Percentiles rank a stretch among this genome's conserved stretches.
phyloP scores from a whole-genome alignment of 30 jellyfish, hydroid and myxozoan genomes.

The Aurelia aurita complex sp. Pacific region DNA sequence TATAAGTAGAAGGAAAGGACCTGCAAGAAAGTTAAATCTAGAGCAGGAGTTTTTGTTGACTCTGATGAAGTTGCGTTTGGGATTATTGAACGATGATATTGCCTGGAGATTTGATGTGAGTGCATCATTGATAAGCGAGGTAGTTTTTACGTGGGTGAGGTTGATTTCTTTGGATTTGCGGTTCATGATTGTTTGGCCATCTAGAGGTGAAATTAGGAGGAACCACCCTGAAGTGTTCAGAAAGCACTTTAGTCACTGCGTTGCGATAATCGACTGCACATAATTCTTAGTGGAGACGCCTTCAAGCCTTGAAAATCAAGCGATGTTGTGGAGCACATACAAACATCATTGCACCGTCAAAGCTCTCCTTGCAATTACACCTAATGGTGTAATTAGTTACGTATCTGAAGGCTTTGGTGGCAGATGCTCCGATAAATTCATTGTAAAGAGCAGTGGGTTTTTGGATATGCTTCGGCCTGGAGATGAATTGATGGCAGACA shows the following conservation, averaged over 20 bases:
- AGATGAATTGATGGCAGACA: neutral
- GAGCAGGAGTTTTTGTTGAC: no score
- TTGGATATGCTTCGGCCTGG: neutral
- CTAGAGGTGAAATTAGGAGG: neutral
- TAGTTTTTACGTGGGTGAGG: neutral
- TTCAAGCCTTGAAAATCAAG: neutral
- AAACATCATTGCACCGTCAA: neutral
- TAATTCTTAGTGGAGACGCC: slow-evolving; percentile 14
- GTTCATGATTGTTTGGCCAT: neutral
- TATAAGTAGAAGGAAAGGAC: no score
- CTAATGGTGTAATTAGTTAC: no score
- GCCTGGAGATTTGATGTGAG: slow-evolving; percentile 8
- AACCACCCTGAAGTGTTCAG: slow-evolving; percentile 8
- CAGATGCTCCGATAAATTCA: no score
- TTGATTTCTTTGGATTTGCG: neutral
- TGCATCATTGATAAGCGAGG: neutral
- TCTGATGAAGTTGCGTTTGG: neutral
- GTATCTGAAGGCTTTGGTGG: no score
- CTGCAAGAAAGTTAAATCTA: no score
- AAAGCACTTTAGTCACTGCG: neutral
- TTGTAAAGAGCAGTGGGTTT: neutral
- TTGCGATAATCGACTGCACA: slow-evolving; percentile 14
- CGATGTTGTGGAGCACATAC: slow-evolving; percentile 5
- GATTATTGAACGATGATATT: neutral
- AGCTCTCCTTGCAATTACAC: no score